A percentile compares a stretch with the other conserved stretches of the same genome.
Conservation (phyloP, 2,113 vertebrate species). For the Diadophis punctatus region DNA sequence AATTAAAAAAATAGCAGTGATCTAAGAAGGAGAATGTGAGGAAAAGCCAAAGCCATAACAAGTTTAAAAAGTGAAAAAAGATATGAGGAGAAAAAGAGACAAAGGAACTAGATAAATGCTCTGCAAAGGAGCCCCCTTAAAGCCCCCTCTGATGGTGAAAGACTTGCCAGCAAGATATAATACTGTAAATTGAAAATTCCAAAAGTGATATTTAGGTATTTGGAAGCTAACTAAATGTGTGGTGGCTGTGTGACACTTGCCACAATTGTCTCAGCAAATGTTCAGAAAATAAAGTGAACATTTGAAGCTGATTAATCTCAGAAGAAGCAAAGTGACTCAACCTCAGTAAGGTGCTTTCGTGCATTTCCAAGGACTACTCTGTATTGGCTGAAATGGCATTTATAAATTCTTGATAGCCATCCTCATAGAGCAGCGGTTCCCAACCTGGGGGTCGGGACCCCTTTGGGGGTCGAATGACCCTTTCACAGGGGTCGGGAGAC, state of each 20-base stretch:
- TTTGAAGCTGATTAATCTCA: not conserved
- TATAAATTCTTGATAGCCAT: not conserved
- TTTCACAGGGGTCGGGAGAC: too few species aligned
- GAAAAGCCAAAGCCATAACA: not conserved
- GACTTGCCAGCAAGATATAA: not conserved
- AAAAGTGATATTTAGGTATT: not conserved
- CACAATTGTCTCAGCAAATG: not conserved
- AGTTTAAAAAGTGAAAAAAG: not conserved
- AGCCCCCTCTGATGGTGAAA: not conserved
- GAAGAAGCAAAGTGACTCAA: not conserved
- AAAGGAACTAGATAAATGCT: not conserved
- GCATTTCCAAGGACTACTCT: not conserved
- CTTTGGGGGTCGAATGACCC: too few species aligned
- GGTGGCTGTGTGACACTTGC: not conserved
- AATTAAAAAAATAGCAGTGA: not conserved
- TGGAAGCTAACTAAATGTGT: not conserved
- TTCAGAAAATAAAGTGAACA: not conserved
- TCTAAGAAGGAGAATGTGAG: not conserved
- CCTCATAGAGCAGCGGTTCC: too few species aligned
- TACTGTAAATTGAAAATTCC: not conserved
- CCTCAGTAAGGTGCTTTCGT: not conserved
- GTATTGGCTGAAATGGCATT: not conserved
- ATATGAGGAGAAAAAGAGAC: not conserved
- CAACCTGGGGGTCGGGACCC: too few species aligned
- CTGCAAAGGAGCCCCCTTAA: not conserved